phyloP scores from a whole-genome alignment of 1,140 invertebrate species.

The Heliconius himera region DNA sequence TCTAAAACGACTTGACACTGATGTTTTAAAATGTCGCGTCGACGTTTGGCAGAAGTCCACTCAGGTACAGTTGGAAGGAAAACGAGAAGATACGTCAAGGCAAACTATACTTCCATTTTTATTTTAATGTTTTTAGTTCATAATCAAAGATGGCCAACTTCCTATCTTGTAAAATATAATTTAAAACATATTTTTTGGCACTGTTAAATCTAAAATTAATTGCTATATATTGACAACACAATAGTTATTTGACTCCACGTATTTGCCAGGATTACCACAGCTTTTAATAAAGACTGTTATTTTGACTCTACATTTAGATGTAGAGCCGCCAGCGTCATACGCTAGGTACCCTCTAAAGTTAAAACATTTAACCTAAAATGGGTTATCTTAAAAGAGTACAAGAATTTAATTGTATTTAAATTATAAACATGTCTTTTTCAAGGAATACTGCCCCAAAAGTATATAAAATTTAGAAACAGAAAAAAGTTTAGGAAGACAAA shows the following conservation, averaged over 20 bases:
- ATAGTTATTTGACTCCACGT: not conserved
- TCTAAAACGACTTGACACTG: conserved; percentile 38
- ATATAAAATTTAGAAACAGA: conserved; percentile 48
- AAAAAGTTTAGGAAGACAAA: conserved; percentile 64
- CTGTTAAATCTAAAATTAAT: conserved; percentile 9
- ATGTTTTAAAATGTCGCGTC: conserved; percentile 30
- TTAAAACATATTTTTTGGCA: not conserved
- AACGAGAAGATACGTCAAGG: conserved; percentile 40
- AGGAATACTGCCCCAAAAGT: conserved; percentile 74
- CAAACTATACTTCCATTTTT: conserved; percentile 24
- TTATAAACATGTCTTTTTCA: conserved; percentile 76
- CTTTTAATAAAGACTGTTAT: conserved; percentile 25
- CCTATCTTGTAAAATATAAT: not conserved
- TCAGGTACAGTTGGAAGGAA: conserved; percentile 68
- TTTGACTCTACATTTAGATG: conserved; percentile 2
- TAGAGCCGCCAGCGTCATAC: conserved; percentile 61
- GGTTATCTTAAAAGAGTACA: conserved; percentile 57
- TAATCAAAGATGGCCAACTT: not conserved
- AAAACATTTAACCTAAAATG: conserved; percentile 49
- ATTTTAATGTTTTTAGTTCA: not conserved
- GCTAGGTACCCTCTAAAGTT: conserved; percentile 39
- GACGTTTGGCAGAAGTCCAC: conserved; percentile 51
- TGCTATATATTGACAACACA: not conserved
- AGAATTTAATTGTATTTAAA: conserved; percentile 55
- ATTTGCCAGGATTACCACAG: conserved; percentile 27